Evolutionary conservation across 1,140 invertebrate species (phyloP).

Genomic region (Brachionus calyciflorus): DNA sequence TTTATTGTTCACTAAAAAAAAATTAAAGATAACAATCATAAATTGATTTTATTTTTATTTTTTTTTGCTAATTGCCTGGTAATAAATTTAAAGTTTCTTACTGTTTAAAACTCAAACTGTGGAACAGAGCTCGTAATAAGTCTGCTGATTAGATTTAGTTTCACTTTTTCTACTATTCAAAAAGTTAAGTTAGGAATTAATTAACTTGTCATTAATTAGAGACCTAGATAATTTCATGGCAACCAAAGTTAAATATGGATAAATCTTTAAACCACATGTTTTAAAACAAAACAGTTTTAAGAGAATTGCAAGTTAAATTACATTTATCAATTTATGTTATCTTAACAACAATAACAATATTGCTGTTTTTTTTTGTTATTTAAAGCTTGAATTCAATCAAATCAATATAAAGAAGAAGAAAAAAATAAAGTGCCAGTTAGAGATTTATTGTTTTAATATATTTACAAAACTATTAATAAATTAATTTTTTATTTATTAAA

Average conservation of each 20-base stretch:
- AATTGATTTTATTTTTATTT: no score
- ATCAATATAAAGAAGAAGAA: neutral
- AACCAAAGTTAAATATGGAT: neutral
- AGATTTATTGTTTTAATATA: conserved; percentile 29
- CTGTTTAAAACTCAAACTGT: neutral
- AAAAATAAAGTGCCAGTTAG: conserved; percentile 7
- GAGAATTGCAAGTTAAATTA: conserved; percentile 28
- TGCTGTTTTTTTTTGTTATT: no score
- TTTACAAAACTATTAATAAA: conserved; percentile 41
- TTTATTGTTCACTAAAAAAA: no score
- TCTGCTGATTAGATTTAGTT: conserved; percentile 32
- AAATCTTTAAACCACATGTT: conserved; percentile 22
- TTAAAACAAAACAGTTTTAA: neutral
- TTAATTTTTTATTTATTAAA: neutral
- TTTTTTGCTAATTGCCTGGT: conserved; percentile 18
- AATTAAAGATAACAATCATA: no score
- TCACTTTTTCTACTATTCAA: neutral
- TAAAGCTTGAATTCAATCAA: no score
- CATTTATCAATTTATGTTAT: conserved; percentile 41
- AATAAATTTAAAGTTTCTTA: conserved; percentile 35
- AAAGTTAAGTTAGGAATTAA: conserved; percentile 18
- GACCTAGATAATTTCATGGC: neutral
- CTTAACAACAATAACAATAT: neutral
- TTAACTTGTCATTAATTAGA: conserved; percentile 44
- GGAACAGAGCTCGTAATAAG: conserved; percentile 34